Evolutionary conservation across 1,140 invertebrate genomes (phyloP).

Genomic region (Drosophila guanche): DNA sequence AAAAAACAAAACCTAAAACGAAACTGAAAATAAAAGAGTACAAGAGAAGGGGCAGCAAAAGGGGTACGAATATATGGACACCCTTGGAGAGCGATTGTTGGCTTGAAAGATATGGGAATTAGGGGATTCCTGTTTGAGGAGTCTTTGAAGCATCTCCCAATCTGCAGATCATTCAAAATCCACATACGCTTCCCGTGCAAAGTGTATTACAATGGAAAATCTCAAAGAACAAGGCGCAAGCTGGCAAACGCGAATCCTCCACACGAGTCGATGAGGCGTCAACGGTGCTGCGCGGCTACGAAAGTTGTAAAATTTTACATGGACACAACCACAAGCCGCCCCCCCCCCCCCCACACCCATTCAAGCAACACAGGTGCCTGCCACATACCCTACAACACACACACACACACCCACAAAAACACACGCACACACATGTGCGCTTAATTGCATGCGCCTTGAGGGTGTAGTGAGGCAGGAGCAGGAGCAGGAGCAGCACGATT

Average conservation of each 20-base stretch:
- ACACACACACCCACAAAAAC: constrained; percentile 1
- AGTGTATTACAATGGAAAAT: constrained; percentile 13
- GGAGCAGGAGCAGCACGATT: constrained; percentile 9
- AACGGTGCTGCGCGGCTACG: constrained; percentile 73
- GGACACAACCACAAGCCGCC: constrained; percentile 7
- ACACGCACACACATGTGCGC: constrained; percentile 74
- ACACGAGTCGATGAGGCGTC: constrained; percentile 79
- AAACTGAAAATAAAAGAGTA: constrained; percentile 22
- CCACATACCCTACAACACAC: neutral
- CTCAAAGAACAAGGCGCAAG: constrained; percentile 11
- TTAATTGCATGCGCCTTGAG: constrained; percentile 79
- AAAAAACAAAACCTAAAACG: constrained; percentile 32
- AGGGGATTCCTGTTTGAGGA: too few species aligned
- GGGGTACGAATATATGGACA: neutral
- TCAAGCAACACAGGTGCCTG: constrained; percentile 65
- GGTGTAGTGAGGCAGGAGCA: constrained; percentile 27
- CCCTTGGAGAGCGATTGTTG: too few species aligned
- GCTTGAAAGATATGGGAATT: too few species aligned
- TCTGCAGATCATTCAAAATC: too few species aligned
- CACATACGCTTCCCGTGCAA: neutral
- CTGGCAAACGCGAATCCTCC: constrained; percentile 52
- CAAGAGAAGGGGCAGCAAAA: neutral
- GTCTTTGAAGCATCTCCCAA: too few species aligned
- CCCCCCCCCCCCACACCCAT: neutral
- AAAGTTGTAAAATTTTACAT: constrained; percentile 82